These are phyloP conservation scores for Macrotrachela quadricornifera DNA, from an alignment of 1,140 invertebrate species.

Conservation along the genomic window DNA sequence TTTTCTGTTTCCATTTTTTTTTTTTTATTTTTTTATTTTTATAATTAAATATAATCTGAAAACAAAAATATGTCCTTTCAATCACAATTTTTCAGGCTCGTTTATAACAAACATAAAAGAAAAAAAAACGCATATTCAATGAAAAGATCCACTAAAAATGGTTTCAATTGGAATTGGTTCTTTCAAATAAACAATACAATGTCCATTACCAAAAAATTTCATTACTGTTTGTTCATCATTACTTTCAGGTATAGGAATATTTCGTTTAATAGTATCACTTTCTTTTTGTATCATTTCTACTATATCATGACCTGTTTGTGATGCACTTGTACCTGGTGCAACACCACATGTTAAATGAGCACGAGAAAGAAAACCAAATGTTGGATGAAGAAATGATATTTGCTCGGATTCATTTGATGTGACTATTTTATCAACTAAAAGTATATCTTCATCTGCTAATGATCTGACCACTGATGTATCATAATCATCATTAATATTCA, in stretches of 20 bases:
- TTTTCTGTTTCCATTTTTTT: no score
- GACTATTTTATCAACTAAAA: neutral
- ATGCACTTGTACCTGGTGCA: conserved; percentile 9
- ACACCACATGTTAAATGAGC: conserved; percentile 15
- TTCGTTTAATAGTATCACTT: neutral
- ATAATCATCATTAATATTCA: no score
- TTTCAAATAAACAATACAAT: conserved; percentile 12
- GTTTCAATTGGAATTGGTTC: conserved; percentile 1
- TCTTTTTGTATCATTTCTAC: conserved; percentile 13
- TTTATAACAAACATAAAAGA: no score
- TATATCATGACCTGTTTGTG: conserved; percentile 12
- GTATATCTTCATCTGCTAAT: no score
- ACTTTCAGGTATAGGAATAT: neutral
- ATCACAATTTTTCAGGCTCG: no score
- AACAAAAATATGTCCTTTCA: no score
- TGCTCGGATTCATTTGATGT: neutral
- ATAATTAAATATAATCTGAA: no score
- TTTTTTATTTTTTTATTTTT: no score
- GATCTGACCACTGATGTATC: no score
- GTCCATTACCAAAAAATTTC: conserved; percentile 10
- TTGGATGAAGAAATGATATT: neutral
- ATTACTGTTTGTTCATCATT: neutral
- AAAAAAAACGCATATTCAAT: no score
- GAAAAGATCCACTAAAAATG: conserved; percentile 10
- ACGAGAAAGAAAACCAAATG: conserved; percentile 7